Percentiles rank a stretch among this genome's conserved stretches.
Conservation (phyloP, 2,888 invertebrate species). For the Amiota communis region DNA sequence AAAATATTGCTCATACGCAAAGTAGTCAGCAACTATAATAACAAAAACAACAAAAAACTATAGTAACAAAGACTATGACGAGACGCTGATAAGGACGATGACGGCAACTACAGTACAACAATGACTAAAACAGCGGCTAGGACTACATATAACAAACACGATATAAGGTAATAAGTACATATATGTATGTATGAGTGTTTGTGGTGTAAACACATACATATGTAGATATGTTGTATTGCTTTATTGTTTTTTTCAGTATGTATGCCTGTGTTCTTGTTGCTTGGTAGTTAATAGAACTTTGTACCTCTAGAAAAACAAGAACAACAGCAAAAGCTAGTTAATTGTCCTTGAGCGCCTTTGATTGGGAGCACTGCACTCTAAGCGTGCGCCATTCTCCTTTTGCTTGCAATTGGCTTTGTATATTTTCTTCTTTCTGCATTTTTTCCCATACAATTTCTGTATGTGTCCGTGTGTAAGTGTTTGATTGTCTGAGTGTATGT, state of each 20-base stretch:
- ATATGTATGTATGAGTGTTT: not conserved
- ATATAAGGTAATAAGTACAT: too few species aligned
- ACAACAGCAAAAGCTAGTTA: slow-evolving; percentile 27
- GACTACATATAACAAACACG: too few species aligned
- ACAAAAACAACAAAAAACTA: too few species aligned
- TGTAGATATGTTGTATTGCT: not conserved
- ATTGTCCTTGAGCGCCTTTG: slow-evolving; percentile 64
- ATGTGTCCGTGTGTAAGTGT: slow-evolving; percentile 22
- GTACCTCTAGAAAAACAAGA: slow-evolving; percentile 20
- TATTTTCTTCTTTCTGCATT: slow-evolving; percentile 7
- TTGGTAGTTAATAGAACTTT: slow-evolving; percentile 31
- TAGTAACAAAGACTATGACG: too few species aligned
- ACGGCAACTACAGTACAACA: too few species aligned
- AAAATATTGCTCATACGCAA: too few species aligned
- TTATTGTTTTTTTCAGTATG: not conserved
- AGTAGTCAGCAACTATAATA: too few species aligned
- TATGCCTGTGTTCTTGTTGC: slow-evolving; percentile 10
- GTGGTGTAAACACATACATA: not conserved
- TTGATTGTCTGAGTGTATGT: slow-evolving; percentile 31
- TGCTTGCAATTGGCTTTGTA: slow-evolving; percentile 15
- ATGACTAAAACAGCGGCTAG: too few species aligned
- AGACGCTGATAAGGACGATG: too few species aligned
- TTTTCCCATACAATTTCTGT: slow-evolving; percentile 15
- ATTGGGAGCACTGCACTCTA: slow-evolving; percentile 69
- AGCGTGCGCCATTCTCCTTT: slow-evolving; percentile 40